Conservation (phyloP, 2,888 invertebrate species). For the Lymantria dispar region DNA sequence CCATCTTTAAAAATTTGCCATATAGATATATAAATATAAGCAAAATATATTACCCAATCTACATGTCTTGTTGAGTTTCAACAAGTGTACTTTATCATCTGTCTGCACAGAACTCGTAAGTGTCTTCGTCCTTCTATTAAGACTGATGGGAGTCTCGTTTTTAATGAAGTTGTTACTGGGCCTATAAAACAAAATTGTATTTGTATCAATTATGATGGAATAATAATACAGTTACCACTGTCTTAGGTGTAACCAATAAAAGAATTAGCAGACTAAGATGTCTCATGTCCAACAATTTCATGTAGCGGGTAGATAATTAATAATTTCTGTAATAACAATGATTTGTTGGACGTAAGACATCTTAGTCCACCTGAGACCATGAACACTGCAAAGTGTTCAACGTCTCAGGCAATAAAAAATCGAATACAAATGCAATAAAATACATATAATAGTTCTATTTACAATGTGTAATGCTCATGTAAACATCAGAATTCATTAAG, state of each 20-base stretch:
- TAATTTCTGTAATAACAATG: no score
- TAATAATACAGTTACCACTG: no score
- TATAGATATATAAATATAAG: not conserved
- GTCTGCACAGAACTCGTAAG: constrained; percentile 53
- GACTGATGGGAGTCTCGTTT: constrained; percentile 24
- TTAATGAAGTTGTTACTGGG: constrained; percentile 34
- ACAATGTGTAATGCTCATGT: no score
- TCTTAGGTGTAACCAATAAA: not conserved
- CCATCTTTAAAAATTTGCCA: no score
- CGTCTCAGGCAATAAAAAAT: no score
- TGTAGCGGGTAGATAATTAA: no score
- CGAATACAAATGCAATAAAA: no score
- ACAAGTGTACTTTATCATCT: constrained; percentile 46
- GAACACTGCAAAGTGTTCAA: no score
- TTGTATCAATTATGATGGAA: not conserved
- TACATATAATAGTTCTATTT: no score
- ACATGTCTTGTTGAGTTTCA: constrained; percentile 44
- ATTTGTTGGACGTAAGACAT: no score
- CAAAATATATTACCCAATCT: constrained; percentile 38
- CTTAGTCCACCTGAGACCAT: no score
- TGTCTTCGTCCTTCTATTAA: constrained; percentile 39
- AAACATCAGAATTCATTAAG: no score
- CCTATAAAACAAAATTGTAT: constrained; percentile 30
- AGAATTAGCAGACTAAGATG: not conserved
- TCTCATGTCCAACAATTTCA: not conserved